Percentiles rank a stretch among this genome's conserved stretches.
Evolutionary conservation across 1,140 invertebrate genomes (phyloP).

Genomic region (Drosophila nannoptera): DNA sequence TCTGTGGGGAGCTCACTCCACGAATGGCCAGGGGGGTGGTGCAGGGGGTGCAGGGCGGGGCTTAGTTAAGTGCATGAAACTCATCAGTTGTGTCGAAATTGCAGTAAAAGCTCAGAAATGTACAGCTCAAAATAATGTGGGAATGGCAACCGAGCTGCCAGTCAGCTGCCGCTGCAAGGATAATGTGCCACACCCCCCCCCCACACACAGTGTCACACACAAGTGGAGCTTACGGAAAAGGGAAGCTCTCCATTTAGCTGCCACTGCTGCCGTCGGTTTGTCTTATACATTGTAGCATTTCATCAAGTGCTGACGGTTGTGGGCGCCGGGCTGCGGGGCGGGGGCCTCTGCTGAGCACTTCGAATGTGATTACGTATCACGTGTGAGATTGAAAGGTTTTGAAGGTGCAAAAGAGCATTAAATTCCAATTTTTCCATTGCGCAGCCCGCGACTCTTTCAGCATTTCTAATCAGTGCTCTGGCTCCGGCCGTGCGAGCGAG

Average conservation of each 20-base stretch:
- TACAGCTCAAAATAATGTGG: constrained; percentile 33
- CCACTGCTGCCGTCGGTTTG: constrained; percentile 32
- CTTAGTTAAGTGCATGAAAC: constrained; percentile 54
- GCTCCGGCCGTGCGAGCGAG: too few relatives aligned
- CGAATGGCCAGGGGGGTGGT: not conserved
- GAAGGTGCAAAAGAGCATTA: constrained; percentile 70
- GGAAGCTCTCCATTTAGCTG: constrained; percentile 15
- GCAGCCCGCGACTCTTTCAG: constrained; percentile 34
- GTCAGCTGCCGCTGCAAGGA: constrained; percentile 44
- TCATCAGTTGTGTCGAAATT: constrained; percentile 73
- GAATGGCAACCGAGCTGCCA: constrained; percentile 35
- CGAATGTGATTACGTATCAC: constrained; percentile 62
- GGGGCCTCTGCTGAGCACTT: constrained; percentile 38
- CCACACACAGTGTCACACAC: not conserved
- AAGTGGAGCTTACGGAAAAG: not conserved
- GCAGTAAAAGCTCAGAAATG: constrained; percentile 55
- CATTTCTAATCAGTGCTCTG: constrained; percentile 26
- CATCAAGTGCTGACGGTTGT: constrained; percentile 68
- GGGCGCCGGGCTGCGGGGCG: not conserved
- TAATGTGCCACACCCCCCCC: constrained; percentile 40
- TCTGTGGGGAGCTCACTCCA: not conserved
- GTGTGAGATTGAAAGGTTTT: constrained; percentile 67
- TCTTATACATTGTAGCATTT: constrained; percentile 75
- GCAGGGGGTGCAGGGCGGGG: constrained; percentile 2
- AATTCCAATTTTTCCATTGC: constrained; percentile 58